Conservation (phyloP, 2,113 vertebrate genomes). For the Pristiophorus japonicus region DNA sequence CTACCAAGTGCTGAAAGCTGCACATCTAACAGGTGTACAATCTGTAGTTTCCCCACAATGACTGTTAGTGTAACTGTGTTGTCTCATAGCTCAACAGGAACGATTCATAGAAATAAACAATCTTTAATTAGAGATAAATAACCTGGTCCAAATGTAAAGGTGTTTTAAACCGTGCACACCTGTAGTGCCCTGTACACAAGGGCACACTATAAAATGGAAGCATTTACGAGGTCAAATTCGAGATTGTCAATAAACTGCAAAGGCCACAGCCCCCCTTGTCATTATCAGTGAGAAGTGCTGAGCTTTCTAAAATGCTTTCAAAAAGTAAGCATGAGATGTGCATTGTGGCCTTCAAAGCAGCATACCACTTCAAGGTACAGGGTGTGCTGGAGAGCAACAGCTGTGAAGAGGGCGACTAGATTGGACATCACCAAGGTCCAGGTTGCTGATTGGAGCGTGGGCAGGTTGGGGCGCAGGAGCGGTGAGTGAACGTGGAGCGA, state of each 20-base stretch:
- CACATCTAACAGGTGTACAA: neutral
- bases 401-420: no score
- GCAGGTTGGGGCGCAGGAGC: no score
- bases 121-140: neutral
- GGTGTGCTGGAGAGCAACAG: no score
- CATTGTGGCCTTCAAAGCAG: no score
- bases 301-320: conserved; percentile 15
- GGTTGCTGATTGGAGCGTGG: no score
- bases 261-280: neutral
- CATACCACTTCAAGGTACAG: no score
- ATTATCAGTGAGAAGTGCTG: neutral
- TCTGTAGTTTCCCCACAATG: neutral
- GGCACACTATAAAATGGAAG: neutral
- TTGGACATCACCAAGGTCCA: no score
- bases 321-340: neutral
- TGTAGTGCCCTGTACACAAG: conserved; percentile 7
- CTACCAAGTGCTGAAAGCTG: neutral
- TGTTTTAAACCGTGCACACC: neutral
- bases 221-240: neutral
- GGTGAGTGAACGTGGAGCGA: no score
- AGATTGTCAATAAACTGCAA: neutral
- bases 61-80: neutral
- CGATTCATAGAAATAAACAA: neutral
- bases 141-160: neutral
- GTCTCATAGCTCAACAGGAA: neutral